Evolutionary conservation across 2,113 vertebrate species (phyloP).

Genomic region (Oryctolagus cuniculus): mOryCun1.1 NC_091435.1:174417501-174418000

Average conservation of each 20-base stretch:
- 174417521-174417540: not conserved
- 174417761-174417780: not conserved
- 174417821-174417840: not conserved
- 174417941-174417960: too few relatives aligned
- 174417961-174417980: too few relatives aligned
- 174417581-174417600: not conserved
- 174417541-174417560: not conserved
- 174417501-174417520: not conserved
- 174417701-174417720: not conserved
- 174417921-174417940: too few relatives aligned
- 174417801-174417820: not conserved
- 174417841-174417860: too few relatives aligned
- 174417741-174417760: not conserved
- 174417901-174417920: too few relatives aligned
- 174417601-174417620: not conserved
- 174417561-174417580: not conserved
- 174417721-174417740: not conserved
- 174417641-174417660: conserved; percentile 10
- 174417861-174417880: too few relatives aligned
- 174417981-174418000: too few relatives aligned
- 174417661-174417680: not conserved
- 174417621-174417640: not conserved
- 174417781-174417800: not conserved
- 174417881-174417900: too few relatives aligned
- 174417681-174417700: not conserved